These are phyloP conservation scores for Tragelaphus scriptus DNA, from an alignment of 2,113 vertebrate genomes.

Conservation along the genomic window DNA sequence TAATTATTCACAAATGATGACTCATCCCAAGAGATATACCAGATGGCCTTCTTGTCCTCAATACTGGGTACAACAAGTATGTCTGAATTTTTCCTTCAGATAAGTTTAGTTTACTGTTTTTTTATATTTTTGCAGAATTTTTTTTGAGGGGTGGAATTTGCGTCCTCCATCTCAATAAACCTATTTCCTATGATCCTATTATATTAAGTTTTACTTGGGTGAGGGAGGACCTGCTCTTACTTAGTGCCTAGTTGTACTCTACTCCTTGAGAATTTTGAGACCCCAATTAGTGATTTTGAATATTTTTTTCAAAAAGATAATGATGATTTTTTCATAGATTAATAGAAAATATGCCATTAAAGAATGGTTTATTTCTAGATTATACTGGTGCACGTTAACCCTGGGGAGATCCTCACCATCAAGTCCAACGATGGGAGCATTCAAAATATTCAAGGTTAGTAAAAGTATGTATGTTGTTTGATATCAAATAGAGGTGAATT, in stretches of 20 bases:
- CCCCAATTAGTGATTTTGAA: neutral
- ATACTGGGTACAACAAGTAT: constrained; percentile 25
- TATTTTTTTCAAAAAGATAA: neutral
- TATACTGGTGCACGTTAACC: constrained; percentile 87
- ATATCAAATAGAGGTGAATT: neutral
- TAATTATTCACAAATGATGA: constrained; percentile 22
- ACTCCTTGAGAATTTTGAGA: neutral
- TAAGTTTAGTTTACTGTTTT: neutral
- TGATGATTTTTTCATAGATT: neutral
- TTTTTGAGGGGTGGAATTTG: neutral
- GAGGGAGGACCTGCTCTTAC: neutral
- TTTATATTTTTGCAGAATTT: neutral
- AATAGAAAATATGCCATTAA: neutral
- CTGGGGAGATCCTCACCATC: constrained; percentile 87
- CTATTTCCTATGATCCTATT: constrained; percentile 6
- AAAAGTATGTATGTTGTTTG: neutral
- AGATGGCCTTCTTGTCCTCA: constrained; percentile 17
- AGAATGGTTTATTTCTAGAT: constrained; percentile 76
- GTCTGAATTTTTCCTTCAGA: neutral
- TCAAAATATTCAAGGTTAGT: constrained; percentile 86
- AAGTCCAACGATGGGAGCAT: constrained; percentile 85
- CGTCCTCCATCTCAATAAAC: neutral
- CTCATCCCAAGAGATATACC: neutral
- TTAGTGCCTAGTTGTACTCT: neutral
- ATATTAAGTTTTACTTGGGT: neutral